Percentiles rank a stretch among this genome's conserved stretches.
These are phyloP conservation scores for Tricholaema leucomelas DNA, from an alignment of 2,113 vertebrate genomes.

Conservation along the genomic window DNA sequence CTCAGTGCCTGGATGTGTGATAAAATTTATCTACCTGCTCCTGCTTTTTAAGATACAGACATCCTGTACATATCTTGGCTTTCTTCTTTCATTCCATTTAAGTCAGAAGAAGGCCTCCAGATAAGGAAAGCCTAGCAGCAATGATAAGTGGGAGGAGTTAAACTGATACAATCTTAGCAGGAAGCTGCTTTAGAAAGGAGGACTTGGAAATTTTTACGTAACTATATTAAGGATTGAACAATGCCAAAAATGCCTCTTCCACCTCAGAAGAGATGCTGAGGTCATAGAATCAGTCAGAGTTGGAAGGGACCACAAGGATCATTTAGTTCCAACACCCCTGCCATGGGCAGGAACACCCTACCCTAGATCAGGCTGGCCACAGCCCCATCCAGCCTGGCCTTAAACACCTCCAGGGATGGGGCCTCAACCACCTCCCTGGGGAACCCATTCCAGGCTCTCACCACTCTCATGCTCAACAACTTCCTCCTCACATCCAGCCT, in stretches of 20 bases:
- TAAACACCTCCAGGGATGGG: too few relatives aligned
- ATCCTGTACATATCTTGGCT: conserved; percentile 34
- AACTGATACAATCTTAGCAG: not conserved
- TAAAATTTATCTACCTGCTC: conserved; percentile 46
- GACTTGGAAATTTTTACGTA: not conserved
- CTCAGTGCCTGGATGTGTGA: not conserved
- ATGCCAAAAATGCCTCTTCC: not conserved
- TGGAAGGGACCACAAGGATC: too few relatives aligned
- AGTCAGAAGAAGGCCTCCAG: not conserved
- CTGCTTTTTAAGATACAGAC: conserved; percentile 26
- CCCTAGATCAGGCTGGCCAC: too few relatives aligned
- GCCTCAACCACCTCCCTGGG: too few relatives aligned
- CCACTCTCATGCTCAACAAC: too few relatives aligned
- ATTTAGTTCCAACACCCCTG: too few relatives aligned
- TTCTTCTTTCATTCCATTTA: conserved; percentile 25
- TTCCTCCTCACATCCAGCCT: too few relatives aligned
- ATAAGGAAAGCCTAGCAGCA: conserved; percentile 1
- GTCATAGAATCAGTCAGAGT: too few relatives aligned
- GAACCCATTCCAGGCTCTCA: too few relatives aligned
- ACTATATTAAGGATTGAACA: not conserved
- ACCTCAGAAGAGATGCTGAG: not conserved
- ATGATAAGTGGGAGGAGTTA: not conserved
- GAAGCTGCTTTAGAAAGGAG: not conserved
- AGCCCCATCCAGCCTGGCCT: too few relatives aligned
- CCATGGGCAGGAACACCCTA: too few relatives aligned